These are phyloP conservation scores for Dolichopus griseipennis DNA, from an alignment of 2,888 invertebrate species.

Conservation along the genomic window DNA sequence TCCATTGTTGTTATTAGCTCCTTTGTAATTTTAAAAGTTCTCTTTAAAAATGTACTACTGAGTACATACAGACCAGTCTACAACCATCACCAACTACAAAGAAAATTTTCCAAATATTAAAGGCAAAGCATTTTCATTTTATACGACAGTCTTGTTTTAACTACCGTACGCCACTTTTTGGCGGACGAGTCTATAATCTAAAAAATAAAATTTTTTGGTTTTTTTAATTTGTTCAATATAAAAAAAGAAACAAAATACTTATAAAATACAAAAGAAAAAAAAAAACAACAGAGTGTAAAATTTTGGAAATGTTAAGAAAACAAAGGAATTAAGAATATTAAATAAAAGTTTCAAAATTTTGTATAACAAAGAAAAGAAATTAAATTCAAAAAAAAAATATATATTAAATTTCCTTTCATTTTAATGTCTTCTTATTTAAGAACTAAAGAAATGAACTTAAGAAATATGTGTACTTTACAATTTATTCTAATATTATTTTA, in stretches of 20 bases:
- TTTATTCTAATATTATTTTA: slow-evolving; percentile 44
- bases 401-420: not conserved
- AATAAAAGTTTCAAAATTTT: slow-evolving; percentile 17
- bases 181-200: slow-evolving; percentile 29
- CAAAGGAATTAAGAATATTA: slow-evolving; percentile 11
- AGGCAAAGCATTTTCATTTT: not conserved
- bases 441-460: slow-evolving; percentile 25
- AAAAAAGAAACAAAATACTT: slow-evolving; percentile 15
- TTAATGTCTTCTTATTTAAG: slow-evolving; percentile 7
- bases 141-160: slow-evolving; percentile 29
- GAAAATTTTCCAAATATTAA: not conserved
- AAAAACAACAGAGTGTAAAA: not conserved
- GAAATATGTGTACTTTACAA: slow-evolving; percentile 40
- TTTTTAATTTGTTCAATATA: slow-evolving; percentile 13
- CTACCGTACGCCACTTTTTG: slow-evolving; percentile 34
- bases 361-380: slow-evolving; percentile 10
- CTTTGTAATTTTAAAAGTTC: too few species aligned
- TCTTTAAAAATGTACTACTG: too few species aligned
- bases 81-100: not conserved
- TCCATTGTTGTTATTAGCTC: too few species aligned
- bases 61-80: too few species aligned
- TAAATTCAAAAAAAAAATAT: slow-evolving; percentile 11
- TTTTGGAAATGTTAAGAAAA: slow-evolving; percentile 5
- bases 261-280: not conserved
- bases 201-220: slow-evolving; percentile 15